Evolutionary conservation across 2,888 invertebrate genomes (phyloP).

Genomic region (Rhagonycha lutea): DNA sequence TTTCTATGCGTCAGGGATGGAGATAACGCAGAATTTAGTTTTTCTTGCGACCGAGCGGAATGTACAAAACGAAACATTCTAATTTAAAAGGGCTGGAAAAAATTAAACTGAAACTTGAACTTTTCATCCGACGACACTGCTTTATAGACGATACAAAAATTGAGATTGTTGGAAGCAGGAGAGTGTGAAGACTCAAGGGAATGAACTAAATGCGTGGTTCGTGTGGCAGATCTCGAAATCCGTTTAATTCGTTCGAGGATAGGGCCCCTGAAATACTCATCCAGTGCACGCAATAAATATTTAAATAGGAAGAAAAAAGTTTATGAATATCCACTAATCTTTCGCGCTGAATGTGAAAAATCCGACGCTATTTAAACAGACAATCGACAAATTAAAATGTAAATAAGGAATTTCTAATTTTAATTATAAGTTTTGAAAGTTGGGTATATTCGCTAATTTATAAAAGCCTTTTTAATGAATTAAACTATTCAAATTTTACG

Average conservation of each 20-base stretch:
- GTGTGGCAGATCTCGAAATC: slow-evolving; percentile 37
- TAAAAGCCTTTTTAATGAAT: neutral
- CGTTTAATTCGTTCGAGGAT: slow-evolving; percentile 38
- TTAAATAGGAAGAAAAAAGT: slow-evolving; percentile 37
- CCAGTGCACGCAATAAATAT: slow-evolving; percentile 42
- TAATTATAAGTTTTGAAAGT: neutral
- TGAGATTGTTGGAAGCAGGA: slow-evolving; percentile 21
- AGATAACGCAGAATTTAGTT: neutral
- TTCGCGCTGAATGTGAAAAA: neutral
- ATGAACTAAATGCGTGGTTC: slow-evolving; percentile 34
- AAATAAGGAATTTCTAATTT: neutral
- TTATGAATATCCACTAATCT: neutral
- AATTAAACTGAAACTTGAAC: neutral
- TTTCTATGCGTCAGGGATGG: neutral
- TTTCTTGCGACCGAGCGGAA: neutral
- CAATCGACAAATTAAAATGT: neutral
- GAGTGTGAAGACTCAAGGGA: slow-evolving; percentile 22
- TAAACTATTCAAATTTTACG: neutral
- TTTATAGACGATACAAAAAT: slow-evolving; percentile 16
- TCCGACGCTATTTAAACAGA: neutral
- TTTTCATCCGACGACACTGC: slow-evolving; percentile 16
- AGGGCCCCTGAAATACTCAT: slow-evolving; percentile 28
- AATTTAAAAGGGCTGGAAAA: neutral
- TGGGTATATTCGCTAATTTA: neutral
- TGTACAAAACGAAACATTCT: neutral